A percentile compares a stretch with the other conserved stretches of the same genome.
Conservation (phyloP, 2,888 invertebrate species). For the Blastobasis lacticolella region DNA sequence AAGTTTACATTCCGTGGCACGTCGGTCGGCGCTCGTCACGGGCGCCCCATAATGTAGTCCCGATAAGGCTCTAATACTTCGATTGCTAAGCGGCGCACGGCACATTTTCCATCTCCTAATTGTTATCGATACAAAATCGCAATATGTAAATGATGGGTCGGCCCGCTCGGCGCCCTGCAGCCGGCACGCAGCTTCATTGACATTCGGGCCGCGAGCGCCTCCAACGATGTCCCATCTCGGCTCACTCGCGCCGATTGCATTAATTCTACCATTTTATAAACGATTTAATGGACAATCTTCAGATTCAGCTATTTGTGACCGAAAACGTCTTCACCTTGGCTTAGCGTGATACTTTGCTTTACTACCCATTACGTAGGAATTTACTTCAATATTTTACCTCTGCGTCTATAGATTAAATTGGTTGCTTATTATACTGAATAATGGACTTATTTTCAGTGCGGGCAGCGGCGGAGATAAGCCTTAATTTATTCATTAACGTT, state of each 20-base stretch:
- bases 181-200: constrained; percentile 47
- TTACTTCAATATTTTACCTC: constrained; percentile 14
- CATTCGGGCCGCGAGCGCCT: constrained; percentile 65
- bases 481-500: constrained; percentile 50
- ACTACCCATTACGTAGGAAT: neutral
- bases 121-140: constrained; percentile 62
- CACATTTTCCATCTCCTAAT: constrained; percentile 46
- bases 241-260: constrained; percentile 66
- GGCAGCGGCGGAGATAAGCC: constrained; percentile 6
- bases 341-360: neutral
- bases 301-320: constrained; percentile 47
- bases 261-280: constrained; percentile 71
- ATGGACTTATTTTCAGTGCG: constrained; percentile 18
- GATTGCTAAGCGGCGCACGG: constrained; percentile 30
- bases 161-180: constrained; percentile 32
- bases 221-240: constrained; percentile 68
- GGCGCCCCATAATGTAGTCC: neutral
- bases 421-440: constrained; percentile 28
- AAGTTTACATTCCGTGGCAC: constrained; percentile 10
- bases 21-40: neutral
- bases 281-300: constrained; percentile 67
- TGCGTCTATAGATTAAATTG: constrained; percentile 26
- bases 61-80: neutral
- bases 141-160: constrained; percentile 63
- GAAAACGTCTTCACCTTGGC: constrained; percentile 14